Percentiles rank a stretch among this genome's conserved stretches.
Conservation (phyloP, 2,888 invertebrate genomes). For the Megalurothrips usitatus region DNA sequence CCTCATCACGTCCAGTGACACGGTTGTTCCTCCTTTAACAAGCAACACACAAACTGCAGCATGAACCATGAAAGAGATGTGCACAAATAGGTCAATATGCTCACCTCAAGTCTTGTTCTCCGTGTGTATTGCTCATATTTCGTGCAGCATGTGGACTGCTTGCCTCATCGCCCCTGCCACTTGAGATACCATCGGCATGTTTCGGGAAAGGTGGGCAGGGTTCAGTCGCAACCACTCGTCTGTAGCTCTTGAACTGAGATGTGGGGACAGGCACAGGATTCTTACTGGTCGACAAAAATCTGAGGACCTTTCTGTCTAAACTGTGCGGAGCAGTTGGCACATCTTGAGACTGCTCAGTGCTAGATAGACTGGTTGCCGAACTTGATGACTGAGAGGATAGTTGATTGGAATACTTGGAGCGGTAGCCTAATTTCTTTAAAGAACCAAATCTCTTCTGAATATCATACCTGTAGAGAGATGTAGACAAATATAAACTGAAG, state of each 20-base stretch:
- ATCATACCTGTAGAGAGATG: conserved; percentile 35
- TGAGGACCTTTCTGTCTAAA: conserved; percentile 65
- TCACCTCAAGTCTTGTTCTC: background rate
- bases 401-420: conserved; percentile 49
- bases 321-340: conserved; percentile 57
- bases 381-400: conserved; percentile 9
- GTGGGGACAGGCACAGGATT: conserved; percentile 68
- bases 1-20: conserved; percentile 43
- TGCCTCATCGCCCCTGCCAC: conserved; percentile 33
- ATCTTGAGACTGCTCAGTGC: conserved; percentile 32
- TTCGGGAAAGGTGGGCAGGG: conserved; percentile 46
- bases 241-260: conserved; percentile 70
- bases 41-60: background rate
- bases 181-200: conserved; percentile 43
- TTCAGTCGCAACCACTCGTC: conserved; percentile 56
- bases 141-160: conserved; percentile 30
- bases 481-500: background rate
- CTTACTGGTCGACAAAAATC: conserved; percentile 53
- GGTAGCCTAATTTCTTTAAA: conserved; percentile 61
- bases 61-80: no score
- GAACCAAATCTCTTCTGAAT: conserved; percentile 62
- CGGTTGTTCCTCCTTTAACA: background rate
- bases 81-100: background rate
- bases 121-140: background rate
- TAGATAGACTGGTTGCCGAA: background rate